Evolutionary conservation across 2,113 vertebrate genomes (phyloP), one percentile per base, ranked within the genome.

Genomic region (Sterna hirundo): DNA sequence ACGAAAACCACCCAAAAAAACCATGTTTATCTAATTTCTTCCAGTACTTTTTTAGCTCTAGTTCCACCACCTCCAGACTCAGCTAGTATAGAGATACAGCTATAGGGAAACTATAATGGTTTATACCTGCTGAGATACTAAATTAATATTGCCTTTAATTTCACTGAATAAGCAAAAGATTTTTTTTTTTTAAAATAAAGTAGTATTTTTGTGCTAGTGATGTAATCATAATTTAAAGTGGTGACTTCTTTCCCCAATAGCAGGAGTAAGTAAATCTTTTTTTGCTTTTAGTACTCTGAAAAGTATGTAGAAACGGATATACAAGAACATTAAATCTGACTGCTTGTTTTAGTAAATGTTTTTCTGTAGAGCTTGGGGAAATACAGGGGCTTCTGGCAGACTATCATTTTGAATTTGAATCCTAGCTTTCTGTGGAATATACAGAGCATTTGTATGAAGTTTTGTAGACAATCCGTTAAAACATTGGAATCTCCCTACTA

Each of bases 1-100:
- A 20, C 5, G 13, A 6, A 79, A 74, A 20, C 9, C 12, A 47
- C 18, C 8, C 12, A 14, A 32, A 40, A 36, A 2, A 2, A 1
- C 1, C 25, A 74, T 17, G 9, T 62, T 74, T 60, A 15, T 69
- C 5, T 75, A 40, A 42, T 47, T 64, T 75, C 15, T 88, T 55
- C 30, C 11, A 54, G 49, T 55, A 54, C 9, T 12, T 34, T 58
- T 80, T 60, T 34, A 70, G 13, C 27, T 77, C 19, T 77, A 40
- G 14, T 71, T 77, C 11, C 18, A 78, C 32, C 32, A 82, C 8
- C 34, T 74, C 29, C 54, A 72, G 36, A 51, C 29, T 82, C 77
- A 71, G 23, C 57, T 81, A 71, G 75, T 71, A 34, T 5, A 83
- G 47, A 74, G 15, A 58, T 47, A 46, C 29, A 65, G 22, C 16